Base-by-base conservation (phyloP, 2,113 vertebrate genomes). In the Ardeotis arabs region DNA sequence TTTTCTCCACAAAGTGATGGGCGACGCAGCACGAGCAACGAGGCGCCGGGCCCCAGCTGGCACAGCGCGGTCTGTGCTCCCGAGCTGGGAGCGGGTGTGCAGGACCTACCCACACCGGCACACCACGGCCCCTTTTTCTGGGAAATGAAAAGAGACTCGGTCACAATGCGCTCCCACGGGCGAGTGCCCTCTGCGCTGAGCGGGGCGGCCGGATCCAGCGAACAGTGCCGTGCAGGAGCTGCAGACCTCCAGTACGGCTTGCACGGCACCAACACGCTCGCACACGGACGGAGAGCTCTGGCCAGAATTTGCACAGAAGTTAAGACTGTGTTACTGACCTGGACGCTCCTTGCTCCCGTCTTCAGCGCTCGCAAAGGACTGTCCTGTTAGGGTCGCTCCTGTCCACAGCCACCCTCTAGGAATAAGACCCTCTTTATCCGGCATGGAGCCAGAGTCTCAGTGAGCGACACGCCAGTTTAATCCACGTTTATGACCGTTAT, bases 161-260 rank as follows among this genome's bases (percentile, higher is more conserved):
- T 7, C 31, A 7, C 3, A 1, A 23, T 0, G 4, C 7, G 4
- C n/a, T 41, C 21, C 72, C 56, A 3, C 2, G 0, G 60, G 39
- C 11, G 0, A 16, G 31, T 3, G 15, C 8, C 16, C 76, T 35
- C 55, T 22, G 4, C 0, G 70, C 70, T 3, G 3, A 28, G 37
- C 4, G 2, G 14, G 45, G 39, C 3, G 1, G 62, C 39, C 3
- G 1, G 10, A 24, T 14, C 37, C 56, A 1, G 15, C 6, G 1
- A 39, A 29, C 62, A 1, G 6, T 4, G 2, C 33, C 0, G 10
- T 0, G 76, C 20, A 1, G 50, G 58, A 31, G 39, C 45, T 6
- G 44, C 3, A 5, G 56, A 27, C 24, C 21, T 27, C n/a, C 16
- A 7, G 0, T 3, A 28, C 2, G 1, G 49, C 69, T 12, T 44